phyloP scores from a whole-genome alignment of 2,797 vertebrate species.

The Phoebastria nigripes region DNA sequence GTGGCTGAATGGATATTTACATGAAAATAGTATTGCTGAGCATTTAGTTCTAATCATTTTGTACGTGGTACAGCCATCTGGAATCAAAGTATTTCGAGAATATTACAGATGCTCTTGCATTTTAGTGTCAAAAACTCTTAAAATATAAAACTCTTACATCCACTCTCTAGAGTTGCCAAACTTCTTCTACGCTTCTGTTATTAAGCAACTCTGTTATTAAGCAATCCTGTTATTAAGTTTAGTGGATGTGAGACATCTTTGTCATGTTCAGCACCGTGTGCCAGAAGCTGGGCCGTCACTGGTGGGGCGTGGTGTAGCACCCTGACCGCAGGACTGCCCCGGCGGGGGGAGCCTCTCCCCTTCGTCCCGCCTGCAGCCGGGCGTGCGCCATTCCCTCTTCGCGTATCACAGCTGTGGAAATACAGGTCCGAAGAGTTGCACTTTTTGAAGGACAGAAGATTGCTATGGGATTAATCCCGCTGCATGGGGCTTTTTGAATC shows the following conservation, averaged over 20 bases:
- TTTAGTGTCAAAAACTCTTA: not conserved
- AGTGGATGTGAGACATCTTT: not conserved
- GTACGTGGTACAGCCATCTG: constrained; percentile 49
- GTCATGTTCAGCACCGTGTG: not conserved
- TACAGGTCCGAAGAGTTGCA: not conserved
- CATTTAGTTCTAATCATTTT: constrained; percentile 19
- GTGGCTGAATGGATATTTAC: constrained; percentile 34
- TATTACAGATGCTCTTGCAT: constrained; percentile 46
- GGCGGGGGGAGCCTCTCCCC: not conserved
- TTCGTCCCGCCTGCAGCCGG: not conserved
- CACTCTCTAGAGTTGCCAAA: not conserved
- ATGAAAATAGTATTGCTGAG: constrained; percentile 41
- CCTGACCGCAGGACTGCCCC: fast-evolving
- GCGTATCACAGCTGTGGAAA: not conserved
- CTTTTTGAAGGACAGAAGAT: not conserved
- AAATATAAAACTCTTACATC: not conserved
- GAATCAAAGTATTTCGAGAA: constrained; percentile 31
- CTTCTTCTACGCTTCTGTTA: not conserved
- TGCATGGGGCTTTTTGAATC: not conserved
- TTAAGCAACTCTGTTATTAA: constrained; percentile 17
- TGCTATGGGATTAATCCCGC: not conserved
- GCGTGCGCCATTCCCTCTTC: fast-evolving
- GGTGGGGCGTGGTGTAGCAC: not conserved
- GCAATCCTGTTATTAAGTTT: constrained; percentile 8
- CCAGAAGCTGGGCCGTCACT: not conserved